These are phyloP conservation scores for Ammodytes dubius DNA, from an alignment of 2,113 vertebrate species.

Conservation along the genomic window DNA sequence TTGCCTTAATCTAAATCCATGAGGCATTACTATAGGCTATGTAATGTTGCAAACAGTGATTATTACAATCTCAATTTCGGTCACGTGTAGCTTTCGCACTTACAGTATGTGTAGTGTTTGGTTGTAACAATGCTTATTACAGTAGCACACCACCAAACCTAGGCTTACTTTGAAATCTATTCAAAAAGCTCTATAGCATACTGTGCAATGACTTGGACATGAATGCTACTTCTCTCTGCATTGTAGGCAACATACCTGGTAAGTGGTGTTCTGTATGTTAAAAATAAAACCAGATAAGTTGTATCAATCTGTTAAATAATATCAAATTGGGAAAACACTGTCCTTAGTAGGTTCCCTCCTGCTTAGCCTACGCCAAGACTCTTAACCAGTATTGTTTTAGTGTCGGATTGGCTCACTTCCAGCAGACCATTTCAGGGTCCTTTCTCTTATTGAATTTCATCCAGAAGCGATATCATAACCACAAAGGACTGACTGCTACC, in stretches of 20 bases:
- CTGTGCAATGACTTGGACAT: background rate
- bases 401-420: conserved; percentile 81
- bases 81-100: no score
- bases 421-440: conserved; percentile 84
- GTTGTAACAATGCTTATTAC: no score
- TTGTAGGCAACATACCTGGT: background rate
- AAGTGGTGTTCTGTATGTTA: background rate
- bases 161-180: no score
- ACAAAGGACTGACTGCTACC: conserved; percentile 87
- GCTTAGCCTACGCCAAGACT: conserved; percentile 7
- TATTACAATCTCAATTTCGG: no score
- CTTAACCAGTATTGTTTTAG: conserved; percentile 75
- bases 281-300: no score
- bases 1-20: no score
- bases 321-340: background rate
- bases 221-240: background rate
- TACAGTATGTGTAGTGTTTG: no score
- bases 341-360: background rate
- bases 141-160: no score
- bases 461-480: conserved; percentile 89
- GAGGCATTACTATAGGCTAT: no score
- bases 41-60: no score
- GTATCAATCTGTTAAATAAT: background rate
- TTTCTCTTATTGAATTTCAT: conserved; percentile 89
- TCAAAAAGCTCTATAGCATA: no score